Evolutionary conservation across 2,113 vertebrate genomes (phyloP), one percentile per base, ranked within the genome.

Genomic region (Lontra canadensis): DNA sequence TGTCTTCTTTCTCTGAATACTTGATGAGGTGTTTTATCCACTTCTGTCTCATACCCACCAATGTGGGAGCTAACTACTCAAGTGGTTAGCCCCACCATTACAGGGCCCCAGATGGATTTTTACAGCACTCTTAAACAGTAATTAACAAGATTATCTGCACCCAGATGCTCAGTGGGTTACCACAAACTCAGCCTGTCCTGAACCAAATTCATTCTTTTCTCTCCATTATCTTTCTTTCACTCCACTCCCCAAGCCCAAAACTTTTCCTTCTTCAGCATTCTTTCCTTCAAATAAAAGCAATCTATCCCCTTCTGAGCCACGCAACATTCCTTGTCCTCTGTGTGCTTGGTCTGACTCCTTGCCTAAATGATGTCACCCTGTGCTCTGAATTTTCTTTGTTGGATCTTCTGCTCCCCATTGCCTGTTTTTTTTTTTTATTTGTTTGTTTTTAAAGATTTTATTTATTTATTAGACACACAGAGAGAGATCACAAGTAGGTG

Each of bases 211-310:
- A 57, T 83, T 47, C 44, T 52, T 71, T 84, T n/a, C 18, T 61
- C 23, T 93, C 29, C 4, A 21, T n/a, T 36, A 59, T 52, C 31
- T 73, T 6, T 21, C 42, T 44, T 78, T 31, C 9, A 21, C 36
- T 4, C 2, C 25, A 21, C 21, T 52, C 3, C 18, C 36, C 74
- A 85, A 44, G 3, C 10, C 47, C 17, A 79, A 44, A 15, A 23
- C 0, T 85, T 89, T 92, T 61, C 13, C 29, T 4, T 83, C 44
- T 47, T 82, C 52, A 87, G 55, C 3, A 39, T 85, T 85, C 23
- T 67, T 91, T 88, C 9, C 34, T 34, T 34, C 29, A 42, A 29
- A 23, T 59, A 82, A 88, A 73, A 91, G 29, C 52, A 59, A 92
- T 18, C 73, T 52, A 6, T 59, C 14, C 6, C 44, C 17, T 76